phyloP scores from a whole-genome alignment of 2,113 vertebrate species.

The Herpailurus yagouaroundi region DNA sequence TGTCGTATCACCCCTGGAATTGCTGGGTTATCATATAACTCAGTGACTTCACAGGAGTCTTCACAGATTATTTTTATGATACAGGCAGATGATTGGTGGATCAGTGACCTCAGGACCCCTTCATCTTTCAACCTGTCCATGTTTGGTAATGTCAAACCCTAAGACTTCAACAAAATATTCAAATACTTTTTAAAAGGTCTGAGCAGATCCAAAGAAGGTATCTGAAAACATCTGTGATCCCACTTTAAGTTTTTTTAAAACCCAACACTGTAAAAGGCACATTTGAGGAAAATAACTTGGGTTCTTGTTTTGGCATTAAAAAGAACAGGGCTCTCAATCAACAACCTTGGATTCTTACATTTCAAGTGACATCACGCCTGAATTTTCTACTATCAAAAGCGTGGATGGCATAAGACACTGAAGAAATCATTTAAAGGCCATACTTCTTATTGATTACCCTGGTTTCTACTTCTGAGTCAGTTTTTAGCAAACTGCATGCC shows the following conservation, averaged over 20 bases:
- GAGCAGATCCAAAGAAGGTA: not conserved
- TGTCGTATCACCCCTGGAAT: not conserved
- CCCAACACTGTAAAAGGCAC: not conserved
- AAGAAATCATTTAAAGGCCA: not conserved
- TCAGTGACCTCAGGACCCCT: not conserved
- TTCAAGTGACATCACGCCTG: not conserved
- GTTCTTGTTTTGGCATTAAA: not conserved
- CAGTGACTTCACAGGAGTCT: not conserved
- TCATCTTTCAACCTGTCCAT: not conserved
- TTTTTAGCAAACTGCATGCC: not conserved
- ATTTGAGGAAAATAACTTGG: conserved; percentile 30
- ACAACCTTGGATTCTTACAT: not conserved
- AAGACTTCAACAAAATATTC: not conserved
- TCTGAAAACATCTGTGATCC: not conserved
- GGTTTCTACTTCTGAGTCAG: not conserved
- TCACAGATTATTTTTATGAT: not conserved
- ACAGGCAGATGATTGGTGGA: not conserved
- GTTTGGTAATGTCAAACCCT: not conserved
- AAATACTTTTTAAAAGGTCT: not conserved
- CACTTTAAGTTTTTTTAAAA: not conserved
- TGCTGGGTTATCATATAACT: not conserved
- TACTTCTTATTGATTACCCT: not conserved
- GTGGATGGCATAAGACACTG: not conserved
- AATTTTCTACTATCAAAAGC: not conserved
- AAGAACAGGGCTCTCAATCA: not conserved